A percentile compares a stretch with the other conserved stretches of the same genome.
Evolutionary conservation across 2,113 vertebrate genomes (phyloP).

Genomic region (Aldabrachelys gigantea): DNA sequence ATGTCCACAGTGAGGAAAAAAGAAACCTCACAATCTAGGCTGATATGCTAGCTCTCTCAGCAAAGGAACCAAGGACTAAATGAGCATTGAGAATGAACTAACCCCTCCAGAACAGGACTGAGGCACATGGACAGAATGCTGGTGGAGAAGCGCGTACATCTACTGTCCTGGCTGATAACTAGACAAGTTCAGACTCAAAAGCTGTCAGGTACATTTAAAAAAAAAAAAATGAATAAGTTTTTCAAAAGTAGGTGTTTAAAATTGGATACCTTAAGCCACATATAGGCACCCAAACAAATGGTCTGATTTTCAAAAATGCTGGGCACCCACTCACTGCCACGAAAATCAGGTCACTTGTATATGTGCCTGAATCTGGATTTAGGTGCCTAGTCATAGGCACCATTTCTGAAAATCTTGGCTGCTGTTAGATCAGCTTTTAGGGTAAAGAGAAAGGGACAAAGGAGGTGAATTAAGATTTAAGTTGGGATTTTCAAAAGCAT

Average conservation of each 20-base stretch:
- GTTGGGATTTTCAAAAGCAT: background rate
- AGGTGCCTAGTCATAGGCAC: background rate
- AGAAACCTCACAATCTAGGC: background rate
- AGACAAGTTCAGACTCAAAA: background rate
- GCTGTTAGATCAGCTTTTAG: background rate
- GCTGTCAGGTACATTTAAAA: background rate
- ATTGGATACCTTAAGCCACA: background rate
- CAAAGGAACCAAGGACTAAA: background rate
- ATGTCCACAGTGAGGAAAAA: background rate
- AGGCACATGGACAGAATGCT: background rate
- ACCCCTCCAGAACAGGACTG: background rate
- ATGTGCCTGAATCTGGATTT: background rate
- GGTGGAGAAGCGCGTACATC: background rate
- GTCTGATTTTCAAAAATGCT: background rate
- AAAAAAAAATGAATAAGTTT: background rate
- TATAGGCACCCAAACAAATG: background rate
- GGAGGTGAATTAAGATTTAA: background rate
- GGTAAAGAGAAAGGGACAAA: background rate
- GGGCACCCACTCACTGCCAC: background rate
- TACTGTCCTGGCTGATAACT: background rate
- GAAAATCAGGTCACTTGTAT: background rate
- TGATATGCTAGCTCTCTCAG: too few relatives aligned
- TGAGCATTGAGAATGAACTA: background rate
- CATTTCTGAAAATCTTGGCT: background rate
- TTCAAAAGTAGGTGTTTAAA: background rate